Percentiles rank a stretch among this genome's conserved stretches.
Evolutionary conservation across 2,888 invertebrate genomes (phyloP).

Genomic region (Xylota sylvarum): DNA sequence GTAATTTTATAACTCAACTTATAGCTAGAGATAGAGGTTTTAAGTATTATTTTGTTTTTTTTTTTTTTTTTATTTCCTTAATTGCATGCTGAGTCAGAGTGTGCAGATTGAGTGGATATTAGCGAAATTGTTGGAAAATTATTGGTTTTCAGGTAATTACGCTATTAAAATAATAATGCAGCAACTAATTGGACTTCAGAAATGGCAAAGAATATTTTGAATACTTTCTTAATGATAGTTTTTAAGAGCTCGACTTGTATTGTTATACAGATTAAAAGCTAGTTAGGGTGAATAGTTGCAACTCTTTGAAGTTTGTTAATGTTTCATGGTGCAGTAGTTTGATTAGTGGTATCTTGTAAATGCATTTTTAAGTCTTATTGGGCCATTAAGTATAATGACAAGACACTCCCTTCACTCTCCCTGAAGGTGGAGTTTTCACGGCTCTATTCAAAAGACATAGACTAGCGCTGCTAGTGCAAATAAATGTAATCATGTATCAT

Average conservation of each 20-base stretch:
- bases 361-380: neutral
- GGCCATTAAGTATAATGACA: neutral
- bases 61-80: conserved; percentile 9
- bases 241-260: neutral
- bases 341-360: neutral
- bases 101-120: conserved; percentile 6
- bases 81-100: conserved; percentile 8
- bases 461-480: no score
- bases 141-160: conserved; percentile 32
- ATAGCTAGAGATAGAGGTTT: neutral
- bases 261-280: neutral
- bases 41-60: neutral
- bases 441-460: no score
- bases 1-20: conserved; percentile 19
- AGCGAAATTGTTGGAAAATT: conserved; percentile 45
- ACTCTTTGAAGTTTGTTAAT: neutral
- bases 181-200: conserved; percentile 12
- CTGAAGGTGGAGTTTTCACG: no score
- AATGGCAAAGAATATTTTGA: conserved; percentile 4
- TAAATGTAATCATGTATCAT: no score
- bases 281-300: neutral
- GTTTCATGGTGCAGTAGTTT: neutral
- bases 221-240: conserved; percentile 3
- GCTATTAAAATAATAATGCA: conserved; percentile 46
- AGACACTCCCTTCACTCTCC: no score